Evolutionary conservation across 1,140 invertebrate genomes (phyloP), one percentile per base, ranked within the genome.

Genomic region (Pogonognathellus flavescens): DNA sequence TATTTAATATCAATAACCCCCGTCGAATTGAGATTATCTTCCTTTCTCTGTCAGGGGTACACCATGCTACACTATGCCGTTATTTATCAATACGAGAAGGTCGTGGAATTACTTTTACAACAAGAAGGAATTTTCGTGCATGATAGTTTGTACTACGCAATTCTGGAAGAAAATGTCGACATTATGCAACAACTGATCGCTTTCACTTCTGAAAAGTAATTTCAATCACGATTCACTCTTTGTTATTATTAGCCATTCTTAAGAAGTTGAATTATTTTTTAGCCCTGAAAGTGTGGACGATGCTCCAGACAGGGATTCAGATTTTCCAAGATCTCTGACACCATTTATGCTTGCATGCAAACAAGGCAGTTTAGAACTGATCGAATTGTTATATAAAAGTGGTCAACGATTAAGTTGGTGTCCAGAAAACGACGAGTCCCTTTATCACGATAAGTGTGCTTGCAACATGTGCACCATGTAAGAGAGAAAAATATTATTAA

Each of bases 381-480:
- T 76, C 14, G 70, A 76, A 10, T 5, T 76, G 16, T 76, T 76
- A 14, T 76, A 76, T 16, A 50, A 50, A 16, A 31, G n/a, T 14
- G 70, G 70, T 0, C 31, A 76, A n/a, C 31, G 70, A 76, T 31
- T 76, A 4, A 9, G 0, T 50, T 76, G 70, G 70, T 76, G 70
- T n/a, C 31, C 25, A 16, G 70, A 76, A 18, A 31, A 16, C 0
- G n/a, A 20, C 16, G 13, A 25, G 0, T n/a, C 31, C 7, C 7
- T 76, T 31, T 76, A 76, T 10, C 70, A 76, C 49, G 70, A 76
- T 1, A 31, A 76, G 8, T 76, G 70, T n/a, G 7, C 13, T 7
- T 76, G 70, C n/a, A 49, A 76, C n/a, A 76, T 76, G 70, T 76
- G 70, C n/a, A 50, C 14, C n/a, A n/a, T 16, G 70, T 76, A 50